Base-by-base conservation (phyloP, 2,888 invertebrate genomes). In the Blastobasis lacticolella region DNA sequence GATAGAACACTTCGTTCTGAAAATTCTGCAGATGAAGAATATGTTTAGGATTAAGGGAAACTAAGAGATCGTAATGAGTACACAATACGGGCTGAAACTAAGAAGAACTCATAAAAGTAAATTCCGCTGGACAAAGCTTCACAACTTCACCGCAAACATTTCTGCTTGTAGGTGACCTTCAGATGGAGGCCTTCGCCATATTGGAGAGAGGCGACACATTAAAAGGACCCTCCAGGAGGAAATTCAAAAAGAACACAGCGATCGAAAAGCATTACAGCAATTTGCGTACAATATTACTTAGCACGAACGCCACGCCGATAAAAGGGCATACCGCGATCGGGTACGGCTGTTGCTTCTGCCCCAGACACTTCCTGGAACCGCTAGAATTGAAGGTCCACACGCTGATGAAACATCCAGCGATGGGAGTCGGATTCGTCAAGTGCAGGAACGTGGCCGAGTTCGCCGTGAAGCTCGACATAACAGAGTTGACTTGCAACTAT, bases 401-500 rank as follows among this genome's bases (percentile, higher is more conserved):
- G 40, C 51, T 68, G 4, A 57, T 63, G 43, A 57, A 61, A 41
- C 73, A 73, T 52, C 53, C 55, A 1, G 10, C 36, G 2, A 23
- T 23, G 23, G 40, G 38, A 40, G 36, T 9, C 6, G 40, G 50
- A 5, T 61, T 37, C 60, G 69, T 72, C 62, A 63, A 61, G 61
- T 9, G 59, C 54, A 53, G 56, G 54, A 10, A 57, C 50, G 44
- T 61, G 8, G 10, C 9, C 1, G 37, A 38, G 5, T 72, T 72
- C 54, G 59, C 71, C 6, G 64, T 77, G 0, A 75, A 77, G 57
- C 52, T 84, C 0, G 84, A 84, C 38, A 67, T 83, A 5, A 81
- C 84, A 0, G 58, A 54, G 5, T 54, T 83, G 0, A 57, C 62
- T 48, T 85, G 84, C 55, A 7, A 53, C 77, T 23, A 23, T 23